Percentiles rank a stretch among this genome's conserved stretches.
These are phyloP conservation scores for Tinea pellionella DNA, from an alignment of 2,888 invertebrate species.

Conservation along the genomic window DNA sequence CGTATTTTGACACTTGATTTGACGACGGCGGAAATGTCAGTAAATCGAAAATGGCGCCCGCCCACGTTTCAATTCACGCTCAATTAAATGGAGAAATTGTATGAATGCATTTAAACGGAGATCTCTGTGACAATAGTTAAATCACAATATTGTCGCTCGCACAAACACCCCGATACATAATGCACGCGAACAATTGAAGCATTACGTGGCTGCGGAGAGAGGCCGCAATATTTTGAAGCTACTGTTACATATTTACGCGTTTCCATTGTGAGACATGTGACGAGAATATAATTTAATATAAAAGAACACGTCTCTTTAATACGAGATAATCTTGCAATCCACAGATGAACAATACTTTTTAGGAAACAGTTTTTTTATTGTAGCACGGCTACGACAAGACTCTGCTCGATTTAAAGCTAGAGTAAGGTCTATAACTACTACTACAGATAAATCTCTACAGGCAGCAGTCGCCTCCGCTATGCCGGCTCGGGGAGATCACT, in stretches of 20 bases:
- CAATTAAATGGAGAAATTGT: conserved; percentile 46
- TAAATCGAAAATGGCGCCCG: background rate
- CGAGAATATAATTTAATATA: background rate
- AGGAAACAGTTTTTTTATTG: no score
- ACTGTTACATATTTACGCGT: conserved; percentile 22
- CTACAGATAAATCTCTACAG: no score
- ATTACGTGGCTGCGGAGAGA: conserved; percentile 29
- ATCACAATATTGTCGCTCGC: conserved; percentile 17
- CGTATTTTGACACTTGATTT: conserved; percentile 4
- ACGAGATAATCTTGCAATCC: no score
- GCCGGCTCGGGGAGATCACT: no score
- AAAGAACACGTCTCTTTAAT: no score
- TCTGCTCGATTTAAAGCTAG: no score
- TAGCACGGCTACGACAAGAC: no score
- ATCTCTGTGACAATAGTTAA: conserved; percentile 22
- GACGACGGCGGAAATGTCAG: background rate
- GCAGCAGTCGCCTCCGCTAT: no score
- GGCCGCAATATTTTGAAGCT: conserved; percentile 22
- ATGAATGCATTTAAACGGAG: conserved; percentile 11
- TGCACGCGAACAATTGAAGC: conserved; percentile 39
- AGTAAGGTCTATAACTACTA: no score
- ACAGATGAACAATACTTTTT: no score
- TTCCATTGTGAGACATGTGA: background rate
- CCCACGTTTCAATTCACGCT: conserved; percentile 33
- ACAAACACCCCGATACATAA: conserved; percentile 2